Conservation (phyloP, 1,140 invertebrate genomes). For the Platorchestia sp. region DNA sequence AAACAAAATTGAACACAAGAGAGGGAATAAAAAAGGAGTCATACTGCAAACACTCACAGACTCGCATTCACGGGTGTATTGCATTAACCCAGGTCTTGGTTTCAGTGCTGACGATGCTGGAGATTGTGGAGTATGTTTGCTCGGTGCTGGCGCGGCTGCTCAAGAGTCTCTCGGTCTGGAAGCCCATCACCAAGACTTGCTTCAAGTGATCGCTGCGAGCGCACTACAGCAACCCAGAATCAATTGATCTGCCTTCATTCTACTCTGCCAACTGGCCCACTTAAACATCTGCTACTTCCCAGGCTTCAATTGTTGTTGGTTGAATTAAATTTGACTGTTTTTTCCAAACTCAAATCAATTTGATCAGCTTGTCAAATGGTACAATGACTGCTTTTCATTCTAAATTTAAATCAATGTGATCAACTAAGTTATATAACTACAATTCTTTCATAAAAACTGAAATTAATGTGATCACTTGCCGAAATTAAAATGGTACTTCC, state of each 20-base stretch:
- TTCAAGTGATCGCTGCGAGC: not conserved
- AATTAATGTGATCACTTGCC: too few species aligned
- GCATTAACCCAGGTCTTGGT: not conserved
- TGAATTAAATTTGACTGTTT: too few species aligned
- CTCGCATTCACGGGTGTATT: not conserved
- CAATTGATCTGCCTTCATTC: not conserved
- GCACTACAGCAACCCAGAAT: not conserved
- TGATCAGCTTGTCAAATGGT: not conserved
- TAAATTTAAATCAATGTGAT: not conserved
- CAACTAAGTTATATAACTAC: not conserved
- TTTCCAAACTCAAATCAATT: too few species aligned
- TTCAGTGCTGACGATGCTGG: slow-evolving; percentile 42
- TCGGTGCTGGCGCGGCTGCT: not conserved
- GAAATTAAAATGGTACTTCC: too few species aligned
- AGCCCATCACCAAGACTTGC: not conserved
- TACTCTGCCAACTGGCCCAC: not conserved
- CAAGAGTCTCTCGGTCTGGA: not conserved
- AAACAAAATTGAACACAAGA: not conserved
- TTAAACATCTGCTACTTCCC: too few species aligned
- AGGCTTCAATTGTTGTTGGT: too few species aligned
- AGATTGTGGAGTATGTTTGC: slow-evolving; percentile 20
- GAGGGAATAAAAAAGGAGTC: not conserved
- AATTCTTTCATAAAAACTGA: too few species aligned
- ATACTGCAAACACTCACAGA: not conserved
- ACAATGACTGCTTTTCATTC: not conserved